phyloP scores from a whole-genome alignment of 2,797 vertebrate genomes.

The Telmatherina bonti region DNA sequence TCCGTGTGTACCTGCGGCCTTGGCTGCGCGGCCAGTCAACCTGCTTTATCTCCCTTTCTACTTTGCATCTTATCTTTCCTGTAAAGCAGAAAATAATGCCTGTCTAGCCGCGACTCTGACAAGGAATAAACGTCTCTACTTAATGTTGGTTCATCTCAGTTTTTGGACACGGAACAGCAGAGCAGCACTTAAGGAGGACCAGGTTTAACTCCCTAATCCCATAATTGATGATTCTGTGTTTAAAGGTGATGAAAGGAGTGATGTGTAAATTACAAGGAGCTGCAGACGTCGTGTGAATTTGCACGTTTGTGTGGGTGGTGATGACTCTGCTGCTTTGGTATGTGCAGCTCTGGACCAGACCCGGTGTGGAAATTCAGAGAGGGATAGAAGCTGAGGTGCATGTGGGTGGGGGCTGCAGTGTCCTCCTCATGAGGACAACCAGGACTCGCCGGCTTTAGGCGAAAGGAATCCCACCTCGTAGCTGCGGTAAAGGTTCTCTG shows the following conservation, averaged over 20 bases:
- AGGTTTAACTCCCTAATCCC: neutral
- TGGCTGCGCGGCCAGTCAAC: slow-evolving; percentile 76
- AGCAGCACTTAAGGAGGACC: neutral
- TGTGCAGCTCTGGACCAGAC: slow-evolving; percentile 28
- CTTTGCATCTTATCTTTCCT: slow-evolving; percentile 8
- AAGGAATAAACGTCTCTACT: neutral
- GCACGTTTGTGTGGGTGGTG: slow-evolving; percentile 47
- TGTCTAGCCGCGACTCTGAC: neutral
- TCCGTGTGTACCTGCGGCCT: slow-evolving; percentile 61
- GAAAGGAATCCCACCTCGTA: slow-evolving; percentile 55
- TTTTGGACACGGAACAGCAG: neutral
- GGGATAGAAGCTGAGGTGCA: slow-evolving; percentile 16
- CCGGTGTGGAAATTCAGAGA: slow-evolving; percentile 26
- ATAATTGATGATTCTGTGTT: slow-evolving; percentile 8
- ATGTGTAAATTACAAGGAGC: slow-evolving; percentile 35
- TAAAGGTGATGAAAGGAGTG: slow-evolving; percentile 33
- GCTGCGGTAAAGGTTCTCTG: slow-evolving; percentile 74
- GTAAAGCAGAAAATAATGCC: slow-evolving; percentile 4
- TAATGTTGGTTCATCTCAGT: neutral
- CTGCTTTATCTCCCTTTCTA: slow-evolving; percentile 58
- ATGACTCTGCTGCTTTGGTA: slow-evolving; percentile 56
- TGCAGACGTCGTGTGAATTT: neutral
- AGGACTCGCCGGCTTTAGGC: slow-evolving; percentile 38
- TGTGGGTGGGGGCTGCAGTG: slow-evolving; percentile 16
- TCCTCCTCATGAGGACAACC: slow-evolving; percentile 41